These are phyloP conservation scores for Dermolepida albohirtum DNA, from an alignment of 2,888 invertebrate genomes.

Conservation along the genomic window DNA sequence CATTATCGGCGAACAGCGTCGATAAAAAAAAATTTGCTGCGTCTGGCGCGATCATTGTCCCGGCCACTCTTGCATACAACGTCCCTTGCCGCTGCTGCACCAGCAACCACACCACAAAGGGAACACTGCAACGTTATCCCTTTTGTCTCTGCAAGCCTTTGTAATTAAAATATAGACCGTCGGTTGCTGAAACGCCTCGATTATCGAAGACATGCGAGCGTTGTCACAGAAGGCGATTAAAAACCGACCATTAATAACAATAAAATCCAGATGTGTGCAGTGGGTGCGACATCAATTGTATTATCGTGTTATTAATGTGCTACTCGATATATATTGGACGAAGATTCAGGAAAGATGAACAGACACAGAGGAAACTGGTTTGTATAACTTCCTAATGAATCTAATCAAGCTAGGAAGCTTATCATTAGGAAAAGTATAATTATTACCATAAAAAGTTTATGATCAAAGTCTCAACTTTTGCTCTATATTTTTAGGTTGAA, in stretches of 20 bases:
- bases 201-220: slow-evolving; percentile 26
- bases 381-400: too few species aligned
- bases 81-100: slow-evolving; percentile 1
- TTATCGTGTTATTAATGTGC: slow-evolving; percentile 50
- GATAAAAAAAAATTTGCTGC: slow-evolving; percentile 34
- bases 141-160: slow-evolving; percentile 34
- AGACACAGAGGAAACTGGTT: too few species aligned
- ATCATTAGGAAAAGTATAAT: too few species aligned
- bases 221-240: slow-evolving; percentile 25
- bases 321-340: too few species aligned
- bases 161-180: slow-evolving; percentile 34
- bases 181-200: slow-evolving; percentile 14
- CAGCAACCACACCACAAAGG: slow-evolving; percentile 5
- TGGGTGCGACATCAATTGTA: slow-evolving; percentile 44
- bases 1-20: slow-evolving; percentile 26
- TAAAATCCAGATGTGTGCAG: slow-evolving; percentile 26
- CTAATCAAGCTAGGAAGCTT: too few species aligned
- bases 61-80: slow-evolving; percentile 18
- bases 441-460: too few species aligned
- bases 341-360: too few species aligned
- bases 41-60: slow-evolving; percentile 33
- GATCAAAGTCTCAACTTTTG: too few species aligned
- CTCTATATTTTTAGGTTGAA: too few species aligned
- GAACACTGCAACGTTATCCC: slow-evolving; percentile 28
- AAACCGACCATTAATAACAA: slow-evolving; percentile 29